Percentiles rank a stretch among this genome's conserved stretches.
phyloP scores from a whole-genome alignment of 2,888 invertebrate species.

The Bedellia somnulentella region DNA sequence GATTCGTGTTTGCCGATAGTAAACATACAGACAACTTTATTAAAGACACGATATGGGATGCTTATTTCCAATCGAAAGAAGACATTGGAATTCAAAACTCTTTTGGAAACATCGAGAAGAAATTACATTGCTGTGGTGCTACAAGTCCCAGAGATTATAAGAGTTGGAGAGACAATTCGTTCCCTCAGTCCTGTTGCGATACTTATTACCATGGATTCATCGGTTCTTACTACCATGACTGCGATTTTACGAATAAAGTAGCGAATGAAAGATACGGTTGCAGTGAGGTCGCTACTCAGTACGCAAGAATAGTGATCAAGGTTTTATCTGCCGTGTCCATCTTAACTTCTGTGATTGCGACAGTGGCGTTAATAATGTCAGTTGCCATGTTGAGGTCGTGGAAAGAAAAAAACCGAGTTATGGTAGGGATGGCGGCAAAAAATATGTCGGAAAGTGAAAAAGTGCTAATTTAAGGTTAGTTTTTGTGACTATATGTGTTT shows the following conservation, averaged over 20 bases:
- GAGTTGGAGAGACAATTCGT: slow-evolving; percentile 27
- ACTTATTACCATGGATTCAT: slow-evolving; percentile 31
- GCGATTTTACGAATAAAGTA: slow-evolving; percentile 39
- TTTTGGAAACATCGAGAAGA: slow-evolving; percentile 32
- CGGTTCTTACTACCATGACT: slow-evolving; percentile 30
- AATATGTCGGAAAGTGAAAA: slow-evolving; percentile 42
- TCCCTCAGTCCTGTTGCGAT: slow-evolving; percentile 45
- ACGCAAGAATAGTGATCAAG: slow-evolving; percentile 31
- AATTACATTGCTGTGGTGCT: slow-evolving; percentile 44
- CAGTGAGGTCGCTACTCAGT: slow-evolving; percentile 31
- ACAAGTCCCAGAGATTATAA: slow-evolving; percentile 42
- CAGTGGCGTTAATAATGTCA: slow-evolving; percentile 24
- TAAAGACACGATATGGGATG: slow-evolving; percentile 43
- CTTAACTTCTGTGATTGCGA: slow-evolving; percentile 27
- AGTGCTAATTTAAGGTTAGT: slow-evolving; percentile 17
- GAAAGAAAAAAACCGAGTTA: slow-evolving; percentile 17
- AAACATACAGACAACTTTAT: slow-evolving; percentile 33
- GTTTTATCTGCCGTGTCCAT: slow-evolving; percentile 26
- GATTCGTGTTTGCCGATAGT: slow-evolving; percentile 34
- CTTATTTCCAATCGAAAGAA: slow-evolving; percentile 28
- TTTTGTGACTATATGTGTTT: slow-evolving; percentile 1
- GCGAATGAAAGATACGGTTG: slow-evolving; percentile 48
- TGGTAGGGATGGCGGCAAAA: slow-evolving; percentile 16
- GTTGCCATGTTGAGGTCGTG: slow-evolving; percentile 22
- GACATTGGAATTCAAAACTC: slow-evolving; percentile 21